Conservation (phyloP, 2,797 vertebrate genomes). For the Trematomus bernacchii region DNA sequence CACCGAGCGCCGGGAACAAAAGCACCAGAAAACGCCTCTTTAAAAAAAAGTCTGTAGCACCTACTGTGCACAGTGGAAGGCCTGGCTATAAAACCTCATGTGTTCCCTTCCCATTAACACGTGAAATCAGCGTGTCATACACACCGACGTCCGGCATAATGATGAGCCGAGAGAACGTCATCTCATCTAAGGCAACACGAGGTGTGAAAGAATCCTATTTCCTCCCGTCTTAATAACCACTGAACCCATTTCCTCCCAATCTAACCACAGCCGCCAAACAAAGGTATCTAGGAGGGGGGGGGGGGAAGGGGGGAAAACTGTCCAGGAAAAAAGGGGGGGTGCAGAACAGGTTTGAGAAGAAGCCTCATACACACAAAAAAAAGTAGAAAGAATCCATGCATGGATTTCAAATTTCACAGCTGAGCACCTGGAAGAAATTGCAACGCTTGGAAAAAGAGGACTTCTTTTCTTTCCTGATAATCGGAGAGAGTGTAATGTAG, state of each 20-base stretch:
- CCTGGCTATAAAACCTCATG: constrained; percentile 40
- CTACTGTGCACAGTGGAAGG: constrained; percentile 24
- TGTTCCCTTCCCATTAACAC: constrained; percentile 55
- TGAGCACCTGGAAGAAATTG: constrained; percentile 86
- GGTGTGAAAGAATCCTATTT: constrained; percentile 86
- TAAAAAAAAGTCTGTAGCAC: constrained; percentile 34
- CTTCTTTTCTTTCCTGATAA: constrained; percentile 80
- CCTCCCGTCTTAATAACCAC: constrained; percentile 75
- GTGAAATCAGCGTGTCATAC: constrained; percentile 52
- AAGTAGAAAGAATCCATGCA: constrained; percentile 80
- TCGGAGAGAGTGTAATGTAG: constrained; percentile 68
- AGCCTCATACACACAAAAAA: constrained; percentile 62
- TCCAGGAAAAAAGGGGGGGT: constrained; percentile 15
- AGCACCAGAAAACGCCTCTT: constrained; percentile 35
- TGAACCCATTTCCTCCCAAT: constrained; percentile 83
- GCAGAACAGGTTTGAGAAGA: constrained; percentile 47
- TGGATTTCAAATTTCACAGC: constrained; percentile 90
- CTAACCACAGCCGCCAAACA: constrained; percentile 73
- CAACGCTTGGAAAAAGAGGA: constrained; percentile 65
- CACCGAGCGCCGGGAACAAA: constrained; percentile 67
- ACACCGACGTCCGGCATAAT: constrained; percentile 52
- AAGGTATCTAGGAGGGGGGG: constrained; percentile 61
- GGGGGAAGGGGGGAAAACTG: constrained; percentile 18
- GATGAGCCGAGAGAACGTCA: constrained; percentile 65
- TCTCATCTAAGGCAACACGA: constrained; percentile 68